A percentile compares a stretch with the other conserved stretches of the same genome.
These are phyloP conservation scores for Odontamblyopus rebecca DNA, from an alignment of 2,797 vertebrate genomes.

Conservation along the genomic window DNA sequence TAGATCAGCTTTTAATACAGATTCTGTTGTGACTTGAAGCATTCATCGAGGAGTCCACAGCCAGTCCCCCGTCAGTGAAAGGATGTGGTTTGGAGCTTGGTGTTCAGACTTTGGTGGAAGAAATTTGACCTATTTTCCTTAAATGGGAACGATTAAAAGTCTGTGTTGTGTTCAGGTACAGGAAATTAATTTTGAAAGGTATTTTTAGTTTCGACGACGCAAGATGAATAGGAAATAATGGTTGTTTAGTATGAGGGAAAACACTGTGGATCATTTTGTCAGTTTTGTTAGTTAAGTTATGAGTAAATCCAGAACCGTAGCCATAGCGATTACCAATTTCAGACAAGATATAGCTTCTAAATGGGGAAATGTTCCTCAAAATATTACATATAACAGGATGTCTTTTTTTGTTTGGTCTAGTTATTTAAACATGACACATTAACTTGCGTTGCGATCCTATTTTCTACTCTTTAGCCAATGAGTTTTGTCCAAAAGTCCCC, in stretches of 20 bases:
- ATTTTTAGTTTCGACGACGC: neutral
- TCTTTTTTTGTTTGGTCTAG: no score
- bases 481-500: constrained; percentile 50
- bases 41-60: neutral
- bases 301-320: no score
- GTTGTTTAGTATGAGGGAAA: no score
- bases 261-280: no score
- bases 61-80: neutral
- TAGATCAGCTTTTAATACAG: no score
- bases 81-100: neutral
- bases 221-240: no score
- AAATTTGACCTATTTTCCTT: neutral
- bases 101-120: neutral
- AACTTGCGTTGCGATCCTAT: neutral
- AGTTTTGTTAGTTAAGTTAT: no score
- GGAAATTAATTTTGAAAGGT: neutral
- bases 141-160: neutral
- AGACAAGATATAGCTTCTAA: no score
- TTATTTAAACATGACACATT: neutral
- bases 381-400: no score
- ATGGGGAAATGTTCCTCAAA: no score
- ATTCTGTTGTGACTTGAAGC: neutral
- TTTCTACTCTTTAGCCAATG: constrained; percentile 27
- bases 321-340: no score
- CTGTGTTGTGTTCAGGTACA: neutral